These are phyloP conservation scores for Micronisus gabar DNA, from an alignment of 2,113 vertebrate species.

Conservation along the genomic window DNA sequence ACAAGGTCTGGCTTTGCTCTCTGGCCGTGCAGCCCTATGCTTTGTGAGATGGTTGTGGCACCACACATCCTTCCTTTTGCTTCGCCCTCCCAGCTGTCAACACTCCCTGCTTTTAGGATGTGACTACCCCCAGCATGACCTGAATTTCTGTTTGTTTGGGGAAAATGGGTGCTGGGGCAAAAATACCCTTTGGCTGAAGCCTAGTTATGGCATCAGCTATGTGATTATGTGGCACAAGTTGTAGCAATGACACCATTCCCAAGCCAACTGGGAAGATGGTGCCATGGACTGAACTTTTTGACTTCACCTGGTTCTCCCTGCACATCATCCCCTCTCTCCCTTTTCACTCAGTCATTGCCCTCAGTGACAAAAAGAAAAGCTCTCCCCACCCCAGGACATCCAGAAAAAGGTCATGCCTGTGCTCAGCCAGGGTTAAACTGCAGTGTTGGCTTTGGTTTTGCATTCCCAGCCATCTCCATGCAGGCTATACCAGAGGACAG, in stretches of 20 bases:
- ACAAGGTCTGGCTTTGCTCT: neutral
- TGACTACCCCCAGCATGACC: neutral
- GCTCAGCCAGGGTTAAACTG: neutral
- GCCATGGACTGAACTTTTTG: neutral
- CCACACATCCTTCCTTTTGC: neutral
- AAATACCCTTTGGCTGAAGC: neutral
- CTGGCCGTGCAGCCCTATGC: rapidly evolving
- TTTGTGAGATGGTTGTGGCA: neutral
- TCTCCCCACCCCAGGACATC: neutral
- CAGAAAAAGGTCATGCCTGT: neutral
- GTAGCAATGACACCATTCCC: neutral
- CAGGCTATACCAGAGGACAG: neutral
- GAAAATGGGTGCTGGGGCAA: neutral
- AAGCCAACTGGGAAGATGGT: neutral
- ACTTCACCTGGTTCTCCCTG: neutral
- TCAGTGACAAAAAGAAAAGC: neutral
- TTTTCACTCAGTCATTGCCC: neutral
- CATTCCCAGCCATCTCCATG: conserved; percentile 3
- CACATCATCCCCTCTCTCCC: neutral
- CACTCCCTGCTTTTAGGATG: neutral
- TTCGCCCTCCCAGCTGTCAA: neutral
- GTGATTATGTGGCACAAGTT: neutral
- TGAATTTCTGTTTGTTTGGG: neutral
- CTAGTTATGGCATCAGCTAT: neutral
- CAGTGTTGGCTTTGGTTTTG: neutral